Percentiles rank a stretch among this genome's conserved stretches.
Conservation (phyloP, 2,888 invertebrate genomes). For the Drosophila testacea region DNA sequence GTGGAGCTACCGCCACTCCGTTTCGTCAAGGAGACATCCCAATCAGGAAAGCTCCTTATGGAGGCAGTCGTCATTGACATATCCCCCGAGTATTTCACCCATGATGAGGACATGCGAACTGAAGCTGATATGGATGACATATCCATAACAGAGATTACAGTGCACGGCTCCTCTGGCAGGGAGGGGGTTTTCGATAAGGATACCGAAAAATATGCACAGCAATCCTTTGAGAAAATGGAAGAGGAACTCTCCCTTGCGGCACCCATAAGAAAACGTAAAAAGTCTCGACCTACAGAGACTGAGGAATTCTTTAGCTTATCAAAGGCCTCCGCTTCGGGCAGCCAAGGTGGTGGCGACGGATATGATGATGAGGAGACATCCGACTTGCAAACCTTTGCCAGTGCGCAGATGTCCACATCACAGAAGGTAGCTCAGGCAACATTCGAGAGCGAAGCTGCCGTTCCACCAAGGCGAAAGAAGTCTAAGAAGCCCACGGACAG, state of each 20-base stretch:
- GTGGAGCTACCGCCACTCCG: constrained; percentile 94
- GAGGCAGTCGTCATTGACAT: constrained; percentile 96
- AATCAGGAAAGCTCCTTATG: constrained; percentile 94
- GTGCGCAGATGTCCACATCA: constrained; percentile 87
- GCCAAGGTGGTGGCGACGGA: constrained; percentile 66
- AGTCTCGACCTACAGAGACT: constrained; percentile 88
- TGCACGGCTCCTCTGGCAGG: constrained; percentile 86
- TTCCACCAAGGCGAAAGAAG: constrained; percentile 82
- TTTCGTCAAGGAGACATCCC: constrained; percentile 95
- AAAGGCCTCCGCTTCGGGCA: constrained; percentile 86
- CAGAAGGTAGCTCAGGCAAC: constrained; percentile 59
- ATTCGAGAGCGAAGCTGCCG: constrained; percentile 55
- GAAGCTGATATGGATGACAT: constrained; percentile 95
- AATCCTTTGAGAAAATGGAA: constrained; percentile 85
- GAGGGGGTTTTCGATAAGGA: constrained; percentile 85
- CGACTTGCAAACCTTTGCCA: constrained; percentile 89
- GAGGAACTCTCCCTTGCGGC: constrained; percentile 87
- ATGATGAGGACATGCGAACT: constrained; percentile 92
- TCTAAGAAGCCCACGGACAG: constrained; percentile 83
- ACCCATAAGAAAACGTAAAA: constrained; percentile 86
- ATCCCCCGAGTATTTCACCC: constrained; percentile 92
- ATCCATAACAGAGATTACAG: constrained; percentile 91
- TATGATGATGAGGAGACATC: constrained; percentile 89
- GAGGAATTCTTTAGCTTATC: constrained; percentile 90
- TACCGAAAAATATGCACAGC: constrained; percentile 85